These are phyloP conservation scores for Grallaria varia DNA, from an alignment of 2,113 vertebrate genomes.

Conservation along the genomic window DNA sequence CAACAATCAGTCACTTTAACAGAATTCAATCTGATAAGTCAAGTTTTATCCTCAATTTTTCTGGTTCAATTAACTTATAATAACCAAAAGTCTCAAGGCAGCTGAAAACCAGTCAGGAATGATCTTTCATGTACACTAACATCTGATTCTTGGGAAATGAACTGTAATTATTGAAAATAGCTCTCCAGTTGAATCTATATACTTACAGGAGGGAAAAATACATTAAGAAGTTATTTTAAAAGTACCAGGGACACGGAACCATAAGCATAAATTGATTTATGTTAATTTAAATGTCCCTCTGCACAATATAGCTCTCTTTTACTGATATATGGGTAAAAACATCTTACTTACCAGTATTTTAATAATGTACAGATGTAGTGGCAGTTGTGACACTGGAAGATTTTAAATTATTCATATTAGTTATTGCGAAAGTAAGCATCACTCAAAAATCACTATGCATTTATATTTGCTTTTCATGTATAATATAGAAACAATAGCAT, in stretches of 20 bases:
- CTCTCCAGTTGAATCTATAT: not conserved
- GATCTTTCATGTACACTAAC: not conserved
- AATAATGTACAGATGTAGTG: not conserved
- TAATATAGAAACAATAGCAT: not conserved
- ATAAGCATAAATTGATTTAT: not conserved
- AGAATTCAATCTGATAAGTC: not conserved
- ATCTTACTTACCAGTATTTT: not conserved
- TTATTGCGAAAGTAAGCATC: not conserved
- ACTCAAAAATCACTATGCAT: not conserved
- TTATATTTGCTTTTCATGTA: not conserved
- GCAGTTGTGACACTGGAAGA: not conserved
- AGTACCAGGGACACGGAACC: not conserved
- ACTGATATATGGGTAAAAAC: not conserved
- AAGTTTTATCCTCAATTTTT: conserved; percentile 21
- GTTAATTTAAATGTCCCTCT: not conserved
- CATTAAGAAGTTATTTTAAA: not conserved
- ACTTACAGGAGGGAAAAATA: not conserved
- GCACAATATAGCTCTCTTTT: not conserved
- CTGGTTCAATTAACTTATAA: conserved; percentile 38
- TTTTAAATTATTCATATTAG: not conserved
- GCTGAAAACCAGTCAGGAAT: conserved; percentile 6
- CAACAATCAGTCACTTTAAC: not conserved
- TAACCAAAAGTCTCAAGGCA: conserved; percentile 37
- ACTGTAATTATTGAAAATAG: conserved; percentile 24
- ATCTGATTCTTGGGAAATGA: conserved; percentile 20